These are phyloP conservation scores for Psephotus haematonotus DNA, from an alignment of 2,113 vertebrate genomes.

Conservation along the genomic window DNA sequence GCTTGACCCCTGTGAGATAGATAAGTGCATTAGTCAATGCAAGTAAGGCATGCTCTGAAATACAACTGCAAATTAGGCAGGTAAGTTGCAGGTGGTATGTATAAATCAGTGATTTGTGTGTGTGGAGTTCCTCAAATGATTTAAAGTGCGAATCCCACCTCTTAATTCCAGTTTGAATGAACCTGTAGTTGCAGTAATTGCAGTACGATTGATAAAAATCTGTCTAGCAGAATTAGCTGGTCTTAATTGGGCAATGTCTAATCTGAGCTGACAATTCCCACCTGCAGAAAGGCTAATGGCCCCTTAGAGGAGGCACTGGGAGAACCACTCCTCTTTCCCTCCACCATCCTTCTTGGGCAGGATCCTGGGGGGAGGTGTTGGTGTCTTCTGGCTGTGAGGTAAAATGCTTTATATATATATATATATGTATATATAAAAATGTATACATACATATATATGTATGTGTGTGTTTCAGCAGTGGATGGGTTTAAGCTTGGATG, in stretches of 20 bases:
- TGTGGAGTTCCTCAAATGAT: background rate
- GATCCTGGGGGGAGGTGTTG: rapidly evolving
- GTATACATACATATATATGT: no score
- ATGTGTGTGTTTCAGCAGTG: no score
- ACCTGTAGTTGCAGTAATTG: background rate
- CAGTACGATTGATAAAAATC: background rate
- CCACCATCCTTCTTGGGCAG: rapidly evolving
- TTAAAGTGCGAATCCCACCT: background rate
- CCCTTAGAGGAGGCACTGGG: rapidly evolving
- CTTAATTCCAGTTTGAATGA: background rate
- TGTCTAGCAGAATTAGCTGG: background rate
- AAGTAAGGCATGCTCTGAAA: background rate
- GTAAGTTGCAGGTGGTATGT: rapidly evolving
- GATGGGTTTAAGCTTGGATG: rapidly evolving
- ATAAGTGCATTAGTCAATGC: rapidly evolving
- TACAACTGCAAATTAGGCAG: no score
- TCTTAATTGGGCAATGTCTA: background rate
- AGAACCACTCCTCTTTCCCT: rapidly evolving
- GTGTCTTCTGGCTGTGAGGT: background rate
- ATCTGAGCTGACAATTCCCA: rapidly evolving
- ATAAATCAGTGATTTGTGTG: rapidly evolving
- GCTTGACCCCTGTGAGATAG: background rate
- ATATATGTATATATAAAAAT: no score
- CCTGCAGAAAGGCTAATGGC: background rate
- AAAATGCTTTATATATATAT: no score